Base-by-base conservation (phyloP, 2,797 vertebrate genomes). In the Botia kubotai region DNA sequence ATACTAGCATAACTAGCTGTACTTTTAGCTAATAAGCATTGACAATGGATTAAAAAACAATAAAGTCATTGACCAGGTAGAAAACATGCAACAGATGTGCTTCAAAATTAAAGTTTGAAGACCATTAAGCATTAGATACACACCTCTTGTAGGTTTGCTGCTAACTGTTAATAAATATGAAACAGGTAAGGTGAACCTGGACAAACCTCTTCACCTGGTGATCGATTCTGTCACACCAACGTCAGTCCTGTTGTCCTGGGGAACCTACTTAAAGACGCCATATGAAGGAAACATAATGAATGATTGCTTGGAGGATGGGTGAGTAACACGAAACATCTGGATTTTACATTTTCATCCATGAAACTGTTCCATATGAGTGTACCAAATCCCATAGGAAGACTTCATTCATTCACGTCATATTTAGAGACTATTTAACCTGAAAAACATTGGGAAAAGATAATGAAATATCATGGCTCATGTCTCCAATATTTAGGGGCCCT, bases 191-290 rank as follows among this genome's bases (percentile, higher is more conserved):
- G 90, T 90, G 72, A 94, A 96, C 83, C 87, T 93, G 85, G 95
- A 95, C 67, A 96, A 97, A 85, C 96, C 96, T 68, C 94, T 98
- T 11, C 96, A 97, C 84, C 89, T 99, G 88, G 95, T 96, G 76
- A 94, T 98, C 69, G 95, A 95, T 60, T 96, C 96, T 7, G 89
- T 98, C 81, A 95, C 95, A 6, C 95, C 97, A 4, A 96, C 95
- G 6, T 95, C 97, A 0, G 96, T 97, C 66, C 95, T 97, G 65
- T 91, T 99, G 4, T 98, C 97, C 74, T 99, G 97, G 97, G 96
- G 96, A 7, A 95, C 95, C 82, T 89, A 93, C 55, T 92, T 96
- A 85, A 97, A 97, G 89, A 95, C 94, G 6, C 94, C 96, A 0
- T 94, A 95, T 39, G 95, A 97, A 58, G 96, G 95, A 87, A 94